These are phyloP conservation scores for Phrynocephalus guinanensis DNA, from an alignment of 2,797 vertebrate genomes.

Conservation along the genomic window DNA sequence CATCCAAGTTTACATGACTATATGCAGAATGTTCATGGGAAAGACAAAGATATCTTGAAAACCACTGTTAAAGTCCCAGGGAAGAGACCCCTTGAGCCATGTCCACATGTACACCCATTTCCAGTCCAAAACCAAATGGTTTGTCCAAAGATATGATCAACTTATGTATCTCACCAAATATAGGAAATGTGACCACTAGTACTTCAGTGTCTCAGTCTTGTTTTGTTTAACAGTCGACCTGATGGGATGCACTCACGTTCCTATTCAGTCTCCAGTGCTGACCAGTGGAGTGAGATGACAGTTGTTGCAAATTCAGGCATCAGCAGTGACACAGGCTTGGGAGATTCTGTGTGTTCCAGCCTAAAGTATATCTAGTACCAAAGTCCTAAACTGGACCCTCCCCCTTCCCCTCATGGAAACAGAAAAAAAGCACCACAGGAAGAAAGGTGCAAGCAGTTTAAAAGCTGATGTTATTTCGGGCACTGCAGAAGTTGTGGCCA, in stretches of 20 bases:
- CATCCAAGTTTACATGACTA: constrained; percentile 79
- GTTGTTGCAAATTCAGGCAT: constrained; percentile 96
- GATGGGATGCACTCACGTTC: constrained; percentile 96
- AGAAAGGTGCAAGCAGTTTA: too few species aligned
- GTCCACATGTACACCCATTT: constrained; percentile 86
- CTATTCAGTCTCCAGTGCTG: constrained; percentile 96
- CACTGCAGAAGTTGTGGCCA: too few species aligned
- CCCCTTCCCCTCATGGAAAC: too few species aligned
- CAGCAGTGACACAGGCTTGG: constrained; percentile 81
- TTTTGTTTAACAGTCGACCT: constrained; percentile 91
- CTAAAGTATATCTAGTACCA: too few species aligned
- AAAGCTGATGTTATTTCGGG: too few species aligned
- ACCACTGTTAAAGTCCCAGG: constrained; percentile 98
- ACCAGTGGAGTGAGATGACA: constrained; percentile 97
- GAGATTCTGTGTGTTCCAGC: too few species aligned
- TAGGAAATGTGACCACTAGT: constrained; percentile 90
- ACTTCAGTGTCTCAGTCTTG: constrained; percentile 90
- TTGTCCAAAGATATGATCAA: constrained; percentile 93
- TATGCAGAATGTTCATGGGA: constrained; percentile 98
- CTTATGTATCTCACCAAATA: constrained; percentile 89
- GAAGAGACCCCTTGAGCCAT: constrained; percentile 94
- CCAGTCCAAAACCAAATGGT: constrained; percentile 93
- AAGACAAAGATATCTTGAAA: constrained; percentile 94
- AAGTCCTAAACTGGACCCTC: too few species aligned
- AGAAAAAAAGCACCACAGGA: too few species aligned